Conservation (phyloP, 2,113 vertebrate species). For the Meles meles region DNA sequence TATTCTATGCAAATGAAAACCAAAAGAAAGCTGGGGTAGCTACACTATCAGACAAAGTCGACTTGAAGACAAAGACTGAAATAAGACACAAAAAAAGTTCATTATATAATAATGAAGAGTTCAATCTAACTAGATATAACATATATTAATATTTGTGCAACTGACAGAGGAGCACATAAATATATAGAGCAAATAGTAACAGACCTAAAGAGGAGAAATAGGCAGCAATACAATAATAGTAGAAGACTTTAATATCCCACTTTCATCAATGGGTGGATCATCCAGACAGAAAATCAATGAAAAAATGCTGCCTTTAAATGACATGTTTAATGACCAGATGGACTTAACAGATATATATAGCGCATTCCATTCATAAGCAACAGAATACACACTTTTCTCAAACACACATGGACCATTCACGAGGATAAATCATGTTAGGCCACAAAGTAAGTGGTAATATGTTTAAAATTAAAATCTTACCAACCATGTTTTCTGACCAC, state of each 20-base stretch:
- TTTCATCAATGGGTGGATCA: not conserved
- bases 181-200: not conserved
- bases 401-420: not conserved
- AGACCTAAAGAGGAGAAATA: not conserved
- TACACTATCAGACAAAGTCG: not conserved
- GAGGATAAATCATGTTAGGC: not conserved
- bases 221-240: not conserved
- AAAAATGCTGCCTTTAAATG: not conserved
- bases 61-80: not conserved
- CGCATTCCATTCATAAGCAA: not conserved
- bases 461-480: not conserved
- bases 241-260: not conserved
- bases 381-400: not conserved
- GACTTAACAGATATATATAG: not conserved
- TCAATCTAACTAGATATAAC: not conserved
- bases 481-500: not conserved
- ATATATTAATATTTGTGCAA: not conserved
- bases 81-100: not conserved
- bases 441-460: not conserved
- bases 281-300: not conserved
- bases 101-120: not conserved
- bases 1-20: not conserved
- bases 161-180: not conserved
- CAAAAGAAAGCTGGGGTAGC: not conserved
- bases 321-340: not conserved